phyloP scores from a whole-genome alignment of 2,888 invertebrate species.

The Argynnis bischoffii region DNA sequence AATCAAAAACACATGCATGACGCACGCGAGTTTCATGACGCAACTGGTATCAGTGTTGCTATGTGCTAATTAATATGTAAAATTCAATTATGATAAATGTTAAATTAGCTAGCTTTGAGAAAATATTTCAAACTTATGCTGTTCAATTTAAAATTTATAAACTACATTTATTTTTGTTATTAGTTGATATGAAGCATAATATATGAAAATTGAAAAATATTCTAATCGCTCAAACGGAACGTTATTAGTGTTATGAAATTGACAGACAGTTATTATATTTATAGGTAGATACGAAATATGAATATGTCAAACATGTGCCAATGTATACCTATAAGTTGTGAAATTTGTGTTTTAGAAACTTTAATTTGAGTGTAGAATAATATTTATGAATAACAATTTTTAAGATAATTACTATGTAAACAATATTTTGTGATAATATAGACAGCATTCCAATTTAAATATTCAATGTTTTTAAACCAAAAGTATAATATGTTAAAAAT shows the following conservation, averaged over 20 bases:
- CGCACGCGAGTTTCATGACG: conserved; percentile 28
- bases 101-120: no score
- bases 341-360: conserved; percentile 6
- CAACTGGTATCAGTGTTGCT: conserved; percentile 25
- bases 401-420: neutral
- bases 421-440: neutral
- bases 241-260: conserved; percentile 12
- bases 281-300: neutral
- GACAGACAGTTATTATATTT: neutral
- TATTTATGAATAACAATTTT: neutral
- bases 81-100: no score
- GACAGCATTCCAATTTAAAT: neutral
- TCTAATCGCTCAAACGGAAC: conserved; percentile 5
- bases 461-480: conserved; percentile 1
- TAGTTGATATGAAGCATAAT: no score
- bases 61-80: neutral
- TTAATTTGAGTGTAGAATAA: neutral
- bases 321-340: conserved; percentile 9
- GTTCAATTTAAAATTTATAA: no score
- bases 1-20: conserved; percentile 27
- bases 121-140: no score
- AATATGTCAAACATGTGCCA: conserved; percentile 28
- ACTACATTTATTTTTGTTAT: no score
- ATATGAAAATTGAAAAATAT: neutral
- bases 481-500: neutral